Evolutionary conservation across 2,797 vertebrate species (phyloP), one percentile per base, ranked within the genome.

Genomic region (Babyrousa celebensis): DNA sequence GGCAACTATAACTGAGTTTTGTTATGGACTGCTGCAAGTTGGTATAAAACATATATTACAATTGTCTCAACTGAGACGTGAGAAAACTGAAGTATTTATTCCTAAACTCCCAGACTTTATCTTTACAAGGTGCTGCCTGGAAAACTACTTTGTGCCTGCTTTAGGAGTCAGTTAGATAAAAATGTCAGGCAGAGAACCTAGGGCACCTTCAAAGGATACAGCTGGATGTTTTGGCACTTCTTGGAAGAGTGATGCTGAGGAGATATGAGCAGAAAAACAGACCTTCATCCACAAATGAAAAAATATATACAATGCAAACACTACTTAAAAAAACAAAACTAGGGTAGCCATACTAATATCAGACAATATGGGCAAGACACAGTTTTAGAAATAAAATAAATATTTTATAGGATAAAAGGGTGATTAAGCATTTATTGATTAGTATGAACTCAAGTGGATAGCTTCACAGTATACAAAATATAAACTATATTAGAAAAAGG

Each of bases 221-320:
- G 52, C 16, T 32, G 60, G 54, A 52, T 80, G 12, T 29, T 87
- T 3, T 40, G 56, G 6, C 0, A 40, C 1, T 0, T 74, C 12
- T 85, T 65, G 2, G 5, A 43, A 67, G 29, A 87, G n/a, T 27
- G 5, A 67, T 20, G 1, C 48, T 68, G 15, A 82, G 27, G 23
- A 75, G 21, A 65, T 23, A 6, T 0, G 27, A 86, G 17, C 6
- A 86, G 36, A 8, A 6, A 56, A 74, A 65, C 89, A 65, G 16
- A 96, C 52, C 7, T 87, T 78, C 48, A 36, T 16, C 12, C 65
- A 79, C 40, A 94, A 71, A 43, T 79, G 8, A n/a, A 89, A 89
- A 68, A n/a, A 56, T 14, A 84, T 18, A 40, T 63, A 52, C 3
- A 5, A 32, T 7, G 3, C 63, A 84, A 91, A 27, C 14, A 43